These are phyloP conservation scores for Nestor notabilis DNA, from an alignment of 2,113 vertebrate genomes.

Conservation along the genomic window DNA sequence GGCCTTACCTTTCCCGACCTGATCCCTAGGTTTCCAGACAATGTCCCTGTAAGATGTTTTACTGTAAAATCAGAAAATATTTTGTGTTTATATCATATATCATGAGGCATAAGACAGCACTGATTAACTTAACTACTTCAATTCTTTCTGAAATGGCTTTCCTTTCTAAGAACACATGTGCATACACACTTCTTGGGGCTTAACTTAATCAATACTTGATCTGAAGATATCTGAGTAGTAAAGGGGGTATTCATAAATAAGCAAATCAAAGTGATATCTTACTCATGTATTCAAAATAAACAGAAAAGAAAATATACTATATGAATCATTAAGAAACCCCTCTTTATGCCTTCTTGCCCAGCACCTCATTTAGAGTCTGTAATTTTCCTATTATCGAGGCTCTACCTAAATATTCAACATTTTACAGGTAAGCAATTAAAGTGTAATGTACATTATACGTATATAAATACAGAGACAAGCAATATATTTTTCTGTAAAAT, in stretches of 20 bases:
- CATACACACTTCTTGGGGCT: neutral
- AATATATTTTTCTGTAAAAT: constrained; percentile 7
- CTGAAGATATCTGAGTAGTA: neutral
- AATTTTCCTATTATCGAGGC: neutral
- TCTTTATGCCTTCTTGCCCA: neutral
- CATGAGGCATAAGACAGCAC: neutral
- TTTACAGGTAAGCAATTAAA: neutral
- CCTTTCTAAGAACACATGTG: neutral
- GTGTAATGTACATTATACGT: rapidly evolving
- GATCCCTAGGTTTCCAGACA: neutral
- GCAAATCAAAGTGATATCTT: neutral
- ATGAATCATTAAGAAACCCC: neutral
- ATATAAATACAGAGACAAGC: neutral
- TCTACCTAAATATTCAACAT: neutral
- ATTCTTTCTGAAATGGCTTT: neutral
- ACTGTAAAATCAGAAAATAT: neutral
- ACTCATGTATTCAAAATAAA: neutral
- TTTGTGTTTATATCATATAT: neutral
- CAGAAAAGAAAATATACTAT: neutral
- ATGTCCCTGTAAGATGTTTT: neutral
- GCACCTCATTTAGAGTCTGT: neutral
- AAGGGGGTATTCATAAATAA: neutral
- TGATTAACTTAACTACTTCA: neutral
- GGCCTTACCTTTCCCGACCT: neutral
- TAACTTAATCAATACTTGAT: neutral